Base-by-base conservation (phyloP, 2,888 invertebrate species). In the Philhelius pedissequus region DNA sequence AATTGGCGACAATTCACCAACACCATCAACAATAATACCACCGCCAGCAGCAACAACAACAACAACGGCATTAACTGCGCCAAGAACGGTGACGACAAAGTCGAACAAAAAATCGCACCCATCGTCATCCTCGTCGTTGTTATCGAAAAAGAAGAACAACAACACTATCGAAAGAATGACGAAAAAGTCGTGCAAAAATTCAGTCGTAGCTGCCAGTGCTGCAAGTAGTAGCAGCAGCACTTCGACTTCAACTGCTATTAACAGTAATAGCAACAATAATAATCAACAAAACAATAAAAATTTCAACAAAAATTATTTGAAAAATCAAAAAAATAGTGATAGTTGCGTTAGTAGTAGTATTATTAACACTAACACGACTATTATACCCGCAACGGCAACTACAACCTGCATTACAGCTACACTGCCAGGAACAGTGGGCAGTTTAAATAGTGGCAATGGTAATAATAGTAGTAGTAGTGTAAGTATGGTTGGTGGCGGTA, bases 1-100 rank as follows among this genome's bases (percentile, higher is more conserved):
- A 86, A 87, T 87, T 62, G 62, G 62, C 73, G 83, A 82, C 58
- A 64, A 70, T 86, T 86, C 88, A 86, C 73, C 87, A 88, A 87
- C 86, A 86, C 73, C 87, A 87, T 22, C 86, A 86, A 48, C 78
- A 78, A 80, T 73, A 81, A 18, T 73, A 86, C 43, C 71, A 81
- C 50, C 60, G 70, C 32, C 64, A 35, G 32, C 76, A 81, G 56
- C 60, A 74, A 35, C 64, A 35, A 38, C 76, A 35, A 32, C 77
- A 40, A 40, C 73, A 45, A 43, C 84, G 50, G 22, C 71, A 25
- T 73, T 78, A 75, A 75, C 86, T 68, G 48, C 76, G 52, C 71
- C 86, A 48, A 82, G 83, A 64, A 77, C 87, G 40, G 83, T 86
- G 74, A 84, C 88, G 77, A 86, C 86, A 71, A 87, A 86, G 79